A percentile compares a stretch with the other conserved stretches of the same genome.
These are phyloP conservation scores for Keiferia lycopersicella DNA, from an alignment of 2,888 invertebrate species.

Conservation along the genomic window DNA sequence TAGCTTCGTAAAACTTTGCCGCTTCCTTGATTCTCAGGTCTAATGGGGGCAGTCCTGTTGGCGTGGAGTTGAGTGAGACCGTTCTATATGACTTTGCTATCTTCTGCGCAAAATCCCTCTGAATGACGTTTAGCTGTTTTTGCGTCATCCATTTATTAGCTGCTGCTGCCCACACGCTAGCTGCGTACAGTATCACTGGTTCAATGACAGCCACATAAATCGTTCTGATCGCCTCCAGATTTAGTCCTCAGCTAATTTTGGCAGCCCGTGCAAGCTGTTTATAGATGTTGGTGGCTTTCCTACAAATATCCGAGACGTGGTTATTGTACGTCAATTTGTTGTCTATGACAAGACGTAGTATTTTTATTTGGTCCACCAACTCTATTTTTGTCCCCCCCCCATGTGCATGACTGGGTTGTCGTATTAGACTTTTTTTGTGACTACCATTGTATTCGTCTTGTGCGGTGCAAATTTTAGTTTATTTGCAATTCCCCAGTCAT, in stretches of 20 bases:
- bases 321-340: not conserved
- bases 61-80: conserved; percentile 14
- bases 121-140: not conserved
- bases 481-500: not conserved
- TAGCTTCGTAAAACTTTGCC: conserved; percentile 3
- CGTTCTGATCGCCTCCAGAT: not conserved
- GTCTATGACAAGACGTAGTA: not conserved
- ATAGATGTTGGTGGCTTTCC: not conserved
- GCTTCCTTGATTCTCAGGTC: conserved; percentile 20
- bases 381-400: not conserved
- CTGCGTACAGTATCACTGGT: not conserved
- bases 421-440: not conserved
- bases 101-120: not conserved
- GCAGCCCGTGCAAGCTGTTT: not conserved
- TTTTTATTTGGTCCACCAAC: not conserved
- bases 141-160: not conserved
- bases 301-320: not conserved
- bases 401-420: not conserved
- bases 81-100: not conserved
- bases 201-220: not conserved
- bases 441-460: not conserved
- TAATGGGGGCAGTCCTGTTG: conserved; percentile 13
- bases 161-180: not conserved
- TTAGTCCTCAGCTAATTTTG: not conserved
- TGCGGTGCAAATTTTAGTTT: conserved; percentile 9